A percentile compares a stretch with the other conserved stretches of the same genome.
Evolutionary conservation across 2,888 invertebrate species (phyloP).

Genomic region (Tiliacea citrago): DNA sequence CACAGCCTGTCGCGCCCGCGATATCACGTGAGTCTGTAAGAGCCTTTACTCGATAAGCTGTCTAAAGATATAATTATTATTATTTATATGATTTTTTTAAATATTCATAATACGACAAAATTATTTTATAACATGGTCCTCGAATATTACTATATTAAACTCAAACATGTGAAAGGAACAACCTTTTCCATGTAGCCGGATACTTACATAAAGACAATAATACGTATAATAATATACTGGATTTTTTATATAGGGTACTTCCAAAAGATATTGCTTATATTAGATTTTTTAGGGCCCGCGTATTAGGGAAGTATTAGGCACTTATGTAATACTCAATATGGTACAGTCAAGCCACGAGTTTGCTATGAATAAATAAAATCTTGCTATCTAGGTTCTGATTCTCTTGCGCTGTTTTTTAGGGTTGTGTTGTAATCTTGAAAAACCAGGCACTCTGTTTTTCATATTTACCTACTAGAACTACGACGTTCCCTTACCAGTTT

Average conservation of each 20-base stretch:
- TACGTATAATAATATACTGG: conserved; percentile 49
- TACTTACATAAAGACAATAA: conserved; percentile 37
- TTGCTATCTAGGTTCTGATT: conserved; percentile 36
- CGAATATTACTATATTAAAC: conserved; percentile 35
- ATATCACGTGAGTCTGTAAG: too few species aligned
- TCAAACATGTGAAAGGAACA: conserved; percentile 32
- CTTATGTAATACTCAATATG: conserved; percentile 64
- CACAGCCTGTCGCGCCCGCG: too few species aligned
- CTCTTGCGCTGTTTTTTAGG: neutral
- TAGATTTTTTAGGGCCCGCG: conserved; percentile 58
- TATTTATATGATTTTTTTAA: neutral
- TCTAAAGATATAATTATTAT: neutral
- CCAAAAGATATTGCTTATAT: conserved; percentile 60
- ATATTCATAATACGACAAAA: neutral
- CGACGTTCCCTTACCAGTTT: too few species aligned
- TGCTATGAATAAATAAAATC: conserved; percentile 63
- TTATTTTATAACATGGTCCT: conserved; percentile 14
- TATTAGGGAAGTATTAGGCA: conserved; percentile 50
- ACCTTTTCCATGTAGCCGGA: conserved; percentile 27
- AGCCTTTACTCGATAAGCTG: too few species aligned
- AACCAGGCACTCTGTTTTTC: too few species aligned
- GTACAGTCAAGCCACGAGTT: conserved; percentile 50
- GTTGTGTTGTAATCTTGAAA: too few species aligned
- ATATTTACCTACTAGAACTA: too few species aligned
- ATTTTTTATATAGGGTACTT: conserved; percentile 58